Conservation (phyloP, 2,888 invertebrate species). For the Meteorus cinctellus region DNA sequence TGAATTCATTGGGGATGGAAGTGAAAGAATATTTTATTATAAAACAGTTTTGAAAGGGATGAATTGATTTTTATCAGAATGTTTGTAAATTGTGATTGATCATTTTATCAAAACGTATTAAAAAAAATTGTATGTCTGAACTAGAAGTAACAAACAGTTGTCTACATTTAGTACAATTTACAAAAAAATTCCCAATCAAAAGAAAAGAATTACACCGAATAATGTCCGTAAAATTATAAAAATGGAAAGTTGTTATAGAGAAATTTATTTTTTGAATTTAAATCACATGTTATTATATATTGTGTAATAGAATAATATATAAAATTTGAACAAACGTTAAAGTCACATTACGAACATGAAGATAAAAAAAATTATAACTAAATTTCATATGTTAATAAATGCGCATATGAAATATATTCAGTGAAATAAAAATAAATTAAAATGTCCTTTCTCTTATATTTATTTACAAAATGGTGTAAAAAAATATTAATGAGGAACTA, state of each 20-base stretch:
- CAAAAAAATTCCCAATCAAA: too few relatives aligned
- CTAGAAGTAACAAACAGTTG: neutral
- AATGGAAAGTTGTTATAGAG: neutral
- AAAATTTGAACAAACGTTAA: neutral
- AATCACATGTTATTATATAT: neutral
- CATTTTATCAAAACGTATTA: too few relatives aligned
- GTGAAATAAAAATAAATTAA: neutral
- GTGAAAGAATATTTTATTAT: too few relatives aligned
- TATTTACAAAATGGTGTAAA: neutral
- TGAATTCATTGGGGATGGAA: neutral
- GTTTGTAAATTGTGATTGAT: too few relatives aligned
- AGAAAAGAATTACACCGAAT: too few relatives aligned
- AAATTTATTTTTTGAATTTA: conserved; percentile 8
- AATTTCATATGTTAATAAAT: conserved; percentile 4
- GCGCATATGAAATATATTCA: neutral
- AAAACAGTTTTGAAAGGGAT: too few relatives aligned
- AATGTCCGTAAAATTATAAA: neutral
- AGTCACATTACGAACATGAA: neutral
- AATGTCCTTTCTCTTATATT: neutral
- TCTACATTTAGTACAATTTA: too few relatives aligned
- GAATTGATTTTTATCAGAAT: too few relatives aligned
- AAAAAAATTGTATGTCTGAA: too few relatives aligned
- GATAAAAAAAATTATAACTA: neutral
- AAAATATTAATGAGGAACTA: neutral
- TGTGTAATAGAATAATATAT: neutral